Base-by-base conservation (phyloP, 2,888 invertebrate genomes). In the Thymelicus acteon region DNA sequence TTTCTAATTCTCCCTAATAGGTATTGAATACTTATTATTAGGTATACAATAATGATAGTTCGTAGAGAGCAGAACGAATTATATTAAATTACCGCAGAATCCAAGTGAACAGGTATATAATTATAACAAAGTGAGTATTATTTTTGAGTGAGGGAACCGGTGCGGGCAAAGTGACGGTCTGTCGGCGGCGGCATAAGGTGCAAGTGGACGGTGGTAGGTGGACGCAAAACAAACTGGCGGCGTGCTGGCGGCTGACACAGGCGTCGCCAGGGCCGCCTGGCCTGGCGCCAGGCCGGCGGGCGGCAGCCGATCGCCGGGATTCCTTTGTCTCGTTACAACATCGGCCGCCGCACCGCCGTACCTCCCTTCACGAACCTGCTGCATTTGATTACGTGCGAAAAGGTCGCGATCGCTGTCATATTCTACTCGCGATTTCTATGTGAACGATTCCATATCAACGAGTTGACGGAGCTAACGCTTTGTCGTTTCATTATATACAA, bases 241-340 rank as follows among this genome's bases (percentile, higher is more conserved):
- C 85, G 84, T 86, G 85, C 85, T 84, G 78, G 80, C 70, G 70
- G 79, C 76, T 85, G 81, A 79, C 80, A 79, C 80, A 83, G 88
- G 87, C 90, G 92, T 89, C 91, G 89, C 91, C 91, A 91, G 90
- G 91, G 92, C 90, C 92, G 92, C 86, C 92, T 92, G 93, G 93
- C 92, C 82, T 85, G 93, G 92, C 93, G 93, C 93, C 93, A 93
- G 93, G 92, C 92, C 84, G 93, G 93, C 93, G 93, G 92, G 90
- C 90, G 91, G 91, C 92, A 84, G 89, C 87, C 87, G 84, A 81
- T 80, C 87, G 86, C 85, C 90, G 93, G 93, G 93, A 93, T 93
- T 93, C 93, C 93, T 93, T 93, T 93, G 93, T 93, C 89, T 93
- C 90, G 88, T 89, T 88, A 89, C 85, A 86, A 71, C 72, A 70